Evolutionary conservation across 2,888 invertebrate genomes (phyloP), one percentile per base, ranked within the genome.

Genomic region (Acleris holmiana): DNA sequence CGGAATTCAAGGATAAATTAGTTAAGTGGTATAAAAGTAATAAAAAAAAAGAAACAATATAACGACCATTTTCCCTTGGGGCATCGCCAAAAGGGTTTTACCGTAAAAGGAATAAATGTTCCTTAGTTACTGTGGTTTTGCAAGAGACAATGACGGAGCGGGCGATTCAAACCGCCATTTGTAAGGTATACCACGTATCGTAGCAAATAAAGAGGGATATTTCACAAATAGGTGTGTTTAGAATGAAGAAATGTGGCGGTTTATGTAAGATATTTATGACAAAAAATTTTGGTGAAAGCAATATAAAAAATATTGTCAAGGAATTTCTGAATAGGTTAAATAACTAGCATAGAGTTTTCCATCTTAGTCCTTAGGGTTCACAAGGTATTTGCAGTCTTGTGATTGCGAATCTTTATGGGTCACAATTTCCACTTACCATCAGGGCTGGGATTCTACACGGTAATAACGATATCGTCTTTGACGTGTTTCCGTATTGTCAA

Each of bases 111-210:
- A 65, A 65, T 46, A 46, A 55, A 59, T 60, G 55, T 65, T 49
- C 25, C 49, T 46, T 50, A 55, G 55, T 50, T n/a, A 49, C 59
- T 53, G 47, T 60, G 55, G 53, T 44, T 57, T 64, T 58, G 48
- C 48, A 48, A 59, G 10, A 54, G 60, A 55, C 55, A 60, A 65
- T 60, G 65, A 65, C 49, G 46, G 23, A 60, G 60, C 55, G 54
- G 59, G 35, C 41, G 49, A 60, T 55, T 65, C 35, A 44, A 50
- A 29, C 18, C 15, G 55, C 55, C 46, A 60, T 60, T 55, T 60
- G 49, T 46, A 50, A 23, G 21, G 44, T 35, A 44, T 49, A 49
- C 53, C 25, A 46, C 44, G 35, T 54, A 44, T 49, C 25, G 53
- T 18, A 23, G 49, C 49, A 55, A 60, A 60, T 50, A 55, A 50